Conservation (phyloP, 2,888 invertebrate genomes). For the Drosophila rubida region DNA sequence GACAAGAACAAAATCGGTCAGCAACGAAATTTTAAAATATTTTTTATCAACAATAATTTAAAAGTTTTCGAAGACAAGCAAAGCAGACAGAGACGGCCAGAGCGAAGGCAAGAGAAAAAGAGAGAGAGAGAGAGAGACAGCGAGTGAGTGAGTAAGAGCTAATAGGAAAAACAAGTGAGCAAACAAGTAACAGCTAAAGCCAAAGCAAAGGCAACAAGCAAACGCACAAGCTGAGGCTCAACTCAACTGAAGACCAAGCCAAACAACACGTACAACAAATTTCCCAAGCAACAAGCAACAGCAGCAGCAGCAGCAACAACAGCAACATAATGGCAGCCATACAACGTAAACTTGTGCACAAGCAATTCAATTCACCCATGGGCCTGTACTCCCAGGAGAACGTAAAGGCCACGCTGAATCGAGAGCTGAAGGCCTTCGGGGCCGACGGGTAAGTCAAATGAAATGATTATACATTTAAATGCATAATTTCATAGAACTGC, state of each 20-base stretch:
- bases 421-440: constrained; percentile 92
- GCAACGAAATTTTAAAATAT: constrained; percentile 64
- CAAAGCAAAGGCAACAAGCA: constrained; percentile 28
- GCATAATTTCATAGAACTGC: constrained; percentile 69
- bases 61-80: constrained; percentile 69
- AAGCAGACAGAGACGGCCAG: constrained; percentile 20
- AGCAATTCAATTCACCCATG: constrained; percentile 95
- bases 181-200: constrained; percentile 38
- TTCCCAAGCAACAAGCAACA: constrained; percentile 16
- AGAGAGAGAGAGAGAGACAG: not conserved
- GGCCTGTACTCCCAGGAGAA: constrained; percentile 93
- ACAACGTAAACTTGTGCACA: constrained; percentile 90
- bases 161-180: constrained; percentile 32
- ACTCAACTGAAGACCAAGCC: constrained; percentile 34
- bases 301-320: constrained; percentile 22
- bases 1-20: constrained; percentile 2
- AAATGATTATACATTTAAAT: constrained; percentile 75
- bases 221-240: constrained; percentile 42
- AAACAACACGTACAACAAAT: constrained; percentile 30
- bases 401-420: constrained; percentile 91
- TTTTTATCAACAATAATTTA: constrained; percentile 79
- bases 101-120: no score
- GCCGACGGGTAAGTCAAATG: constrained; percentile 89
- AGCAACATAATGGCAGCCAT: constrained; percentile 88
- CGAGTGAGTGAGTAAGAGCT: constrained; percentile 12